These are phyloP conservation scores for Clarias magur DNA, from an alignment of 2,113 vertebrate genomes.

Conservation along the genomic window DNA sequence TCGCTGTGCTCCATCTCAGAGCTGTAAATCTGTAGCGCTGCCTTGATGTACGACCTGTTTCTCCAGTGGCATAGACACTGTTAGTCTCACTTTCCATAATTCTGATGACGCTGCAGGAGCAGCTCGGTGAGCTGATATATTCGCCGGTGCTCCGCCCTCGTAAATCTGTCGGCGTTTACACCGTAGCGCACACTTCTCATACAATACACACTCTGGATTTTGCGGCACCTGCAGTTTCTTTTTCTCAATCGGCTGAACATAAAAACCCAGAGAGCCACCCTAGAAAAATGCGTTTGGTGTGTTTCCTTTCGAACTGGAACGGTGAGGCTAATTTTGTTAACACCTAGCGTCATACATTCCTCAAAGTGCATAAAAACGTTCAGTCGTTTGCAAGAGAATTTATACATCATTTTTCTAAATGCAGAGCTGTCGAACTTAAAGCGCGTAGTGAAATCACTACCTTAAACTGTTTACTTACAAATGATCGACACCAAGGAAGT, in stretches of 20 bases:
- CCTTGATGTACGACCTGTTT: conserved; percentile 54
- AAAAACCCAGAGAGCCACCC: background rate
- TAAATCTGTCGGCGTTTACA: conserved; percentile 36
- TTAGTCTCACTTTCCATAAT: conserved; percentile 62
- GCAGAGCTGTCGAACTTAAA: too few species aligned
- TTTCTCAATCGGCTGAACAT: background rate
- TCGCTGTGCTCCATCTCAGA: conserved; percentile 47
- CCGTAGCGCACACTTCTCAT: background rate
- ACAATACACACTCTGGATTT: background rate
- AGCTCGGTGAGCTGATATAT: conserved; percentile 39
- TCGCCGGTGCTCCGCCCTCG: conserved; percentile 14
- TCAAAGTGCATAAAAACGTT: too few species aligned
- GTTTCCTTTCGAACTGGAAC: background rate
- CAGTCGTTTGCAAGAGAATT: too few species aligned
- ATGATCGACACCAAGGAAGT: background rate
- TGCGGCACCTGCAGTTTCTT: background rate
- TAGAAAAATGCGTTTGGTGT: background rate
- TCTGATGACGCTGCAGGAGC: conserved; percentile 52
- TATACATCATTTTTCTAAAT: too few species aligned
- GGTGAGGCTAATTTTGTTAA: too few species aligned
- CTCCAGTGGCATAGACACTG: conserved; percentile 48
- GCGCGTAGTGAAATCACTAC: too few species aligned
- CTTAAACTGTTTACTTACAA: background rate
- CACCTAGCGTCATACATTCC: too few species aligned
- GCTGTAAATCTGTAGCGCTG: conserved; percentile 65